Percentiles rank a stretch among this genome's conserved stretches.
These are phyloP conservation scores for Condylura cristata DNA, from an alignment of 2,113 vertebrate genomes.

Conservation along the genomic window DNA sequence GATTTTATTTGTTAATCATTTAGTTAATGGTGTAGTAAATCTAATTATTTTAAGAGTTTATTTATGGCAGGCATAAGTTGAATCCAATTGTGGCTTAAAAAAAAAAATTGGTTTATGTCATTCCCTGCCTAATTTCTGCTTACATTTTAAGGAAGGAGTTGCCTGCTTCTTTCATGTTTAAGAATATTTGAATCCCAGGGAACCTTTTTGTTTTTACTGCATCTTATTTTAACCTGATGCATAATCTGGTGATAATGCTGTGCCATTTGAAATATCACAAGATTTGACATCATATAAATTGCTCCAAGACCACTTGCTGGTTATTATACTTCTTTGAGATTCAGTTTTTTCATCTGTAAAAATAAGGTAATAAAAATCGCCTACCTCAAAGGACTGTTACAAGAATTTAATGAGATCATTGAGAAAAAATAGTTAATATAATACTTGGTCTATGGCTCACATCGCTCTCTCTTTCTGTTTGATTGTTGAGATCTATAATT, in stretches of 20 bases:
- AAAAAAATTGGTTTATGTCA: not conserved
- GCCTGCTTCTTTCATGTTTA: not conserved
- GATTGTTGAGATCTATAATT: not conserved
- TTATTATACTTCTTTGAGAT: not conserved
- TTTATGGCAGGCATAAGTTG: not conserved
- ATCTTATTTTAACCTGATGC: not conserved
- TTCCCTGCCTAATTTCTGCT: not conserved
- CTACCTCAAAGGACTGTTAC: not conserved
- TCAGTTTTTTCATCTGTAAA: not conserved
- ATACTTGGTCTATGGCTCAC: not conserved
- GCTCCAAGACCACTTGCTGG: not conserved
- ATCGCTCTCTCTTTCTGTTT: not conserved
- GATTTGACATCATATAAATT: not conserved
- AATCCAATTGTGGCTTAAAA: not conserved
- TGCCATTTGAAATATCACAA: not conserved
- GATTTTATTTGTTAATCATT: not conserved
- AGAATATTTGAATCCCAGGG: not conserved
- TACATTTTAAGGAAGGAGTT: not conserved
- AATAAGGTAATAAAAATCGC: not conserved
- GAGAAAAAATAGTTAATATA: not conserved
- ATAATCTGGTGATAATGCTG: not conserved
- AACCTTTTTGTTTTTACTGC: not conserved
- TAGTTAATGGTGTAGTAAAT: not conserved
- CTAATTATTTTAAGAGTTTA: not conserved
- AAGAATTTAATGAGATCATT: not conserved